Evolutionary conservation across 1,140 invertebrate genomes (phyloP).

Genomic region (Trachymyrmex septentrionalis): DNA sequence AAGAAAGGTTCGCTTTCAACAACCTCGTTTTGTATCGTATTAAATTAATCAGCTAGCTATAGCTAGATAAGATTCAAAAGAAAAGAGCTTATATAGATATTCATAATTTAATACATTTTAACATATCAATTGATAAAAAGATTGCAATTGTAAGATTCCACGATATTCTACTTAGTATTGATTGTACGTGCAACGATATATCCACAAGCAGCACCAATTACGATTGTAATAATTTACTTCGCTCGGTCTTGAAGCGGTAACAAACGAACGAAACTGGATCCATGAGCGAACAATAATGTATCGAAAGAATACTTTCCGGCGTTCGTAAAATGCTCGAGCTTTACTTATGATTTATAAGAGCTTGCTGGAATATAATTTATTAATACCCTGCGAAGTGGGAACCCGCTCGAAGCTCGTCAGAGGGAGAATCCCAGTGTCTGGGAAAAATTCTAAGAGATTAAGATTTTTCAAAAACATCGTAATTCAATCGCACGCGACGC

Average conservation of each 20-base stretch:
- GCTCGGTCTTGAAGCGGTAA: background rate
- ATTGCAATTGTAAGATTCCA: background rate
- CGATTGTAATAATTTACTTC: conserved; percentile 18
- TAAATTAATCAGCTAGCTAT: background rate
- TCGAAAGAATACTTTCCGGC: background rate
- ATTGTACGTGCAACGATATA: conserved; percentile 3
- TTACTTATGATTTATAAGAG: conserved; percentile 11
- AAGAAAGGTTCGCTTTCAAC: background rate
- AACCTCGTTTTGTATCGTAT: background rate
- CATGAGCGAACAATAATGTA: background rate
- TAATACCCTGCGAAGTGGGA: background rate
- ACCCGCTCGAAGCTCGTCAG: background rate
- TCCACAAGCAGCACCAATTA: conserved; percentile 9
- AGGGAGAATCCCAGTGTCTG: background rate
- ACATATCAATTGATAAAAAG: background rate
- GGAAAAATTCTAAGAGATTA: conserved; percentile 40
- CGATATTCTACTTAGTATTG: background rate
- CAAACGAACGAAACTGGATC: background rate
- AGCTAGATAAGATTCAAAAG: background rate
- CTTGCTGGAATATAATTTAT: conserved; percentile 22
- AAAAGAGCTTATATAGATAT: background rate
- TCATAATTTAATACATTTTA: background rate
- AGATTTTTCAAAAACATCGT: conserved; percentile 53
- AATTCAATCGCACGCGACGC: conserved; percentile 22
- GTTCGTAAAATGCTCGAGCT: conserved; percentile 21